Evolutionary conservation across 2,113 vertebrate species (phyloP).

Genomic region (Eidolon helvum): DNA sequence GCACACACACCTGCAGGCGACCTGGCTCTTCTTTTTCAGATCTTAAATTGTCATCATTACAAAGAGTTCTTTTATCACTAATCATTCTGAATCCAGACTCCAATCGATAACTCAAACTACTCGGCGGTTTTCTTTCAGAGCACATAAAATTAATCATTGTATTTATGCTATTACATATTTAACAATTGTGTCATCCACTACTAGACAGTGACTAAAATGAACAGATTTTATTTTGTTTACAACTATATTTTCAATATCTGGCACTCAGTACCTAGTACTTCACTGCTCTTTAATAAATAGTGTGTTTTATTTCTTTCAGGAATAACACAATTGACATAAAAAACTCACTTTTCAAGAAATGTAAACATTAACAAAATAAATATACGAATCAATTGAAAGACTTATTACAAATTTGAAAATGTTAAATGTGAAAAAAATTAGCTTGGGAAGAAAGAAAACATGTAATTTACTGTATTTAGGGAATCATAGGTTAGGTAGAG

Average conservation of each 20-base stretch:
- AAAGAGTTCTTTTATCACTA: too few species aligned
- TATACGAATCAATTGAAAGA: not conserved
- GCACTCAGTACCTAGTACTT: not conserved
- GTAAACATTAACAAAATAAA: not conserved
- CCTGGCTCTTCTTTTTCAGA: too few species aligned
- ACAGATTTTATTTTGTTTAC: not conserved
- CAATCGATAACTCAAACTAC: too few species aligned
- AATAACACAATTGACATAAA: not conserved
- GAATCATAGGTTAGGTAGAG: not conserved
- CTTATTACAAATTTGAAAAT: not conserved
- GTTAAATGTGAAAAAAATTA: not conserved
- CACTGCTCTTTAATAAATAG: not conserved
- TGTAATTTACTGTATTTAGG: not conserved
- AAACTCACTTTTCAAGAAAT: not conserved
- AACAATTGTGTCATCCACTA: too few species aligned
- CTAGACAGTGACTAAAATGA: too few species aligned
- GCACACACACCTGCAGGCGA: too few species aligned
- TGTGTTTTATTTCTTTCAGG: not conserved
- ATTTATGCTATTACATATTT: too few species aligned
- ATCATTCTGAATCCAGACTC: too few species aligned
- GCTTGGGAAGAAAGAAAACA: not conserved
- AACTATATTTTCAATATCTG: not conserved
- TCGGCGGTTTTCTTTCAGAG: too few species aligned
- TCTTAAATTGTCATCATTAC: too few species aligned
- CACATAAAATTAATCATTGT: too few species aligned